Evolutionary conservation across 2,797 vertebrate genomes (phyloP), one percentile per base, ranked within the genome.

Genomic region (Parambassis ranga): DNA sequence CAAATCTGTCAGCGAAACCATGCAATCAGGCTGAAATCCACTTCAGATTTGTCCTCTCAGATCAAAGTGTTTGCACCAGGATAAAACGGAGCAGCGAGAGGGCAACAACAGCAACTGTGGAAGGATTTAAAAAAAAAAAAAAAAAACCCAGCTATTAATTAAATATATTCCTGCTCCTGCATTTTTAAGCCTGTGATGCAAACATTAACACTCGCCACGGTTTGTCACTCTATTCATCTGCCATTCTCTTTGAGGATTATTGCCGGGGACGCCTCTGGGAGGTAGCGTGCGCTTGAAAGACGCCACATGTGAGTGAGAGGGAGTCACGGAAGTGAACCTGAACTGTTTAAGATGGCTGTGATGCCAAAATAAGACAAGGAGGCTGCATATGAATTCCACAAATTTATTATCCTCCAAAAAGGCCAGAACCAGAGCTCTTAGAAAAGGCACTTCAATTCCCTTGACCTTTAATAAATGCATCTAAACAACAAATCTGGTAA

Each of bases 221-320:
- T 84, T 83, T 83, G 78, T 87, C 87, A 65, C 79, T 76, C 84
- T 55, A 69, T 83, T 91, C 83, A 90, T 92, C 83, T 87, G 63
- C 5, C 24, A 91, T 90, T 91, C 90, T 89, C 85, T 92, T 90
- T 91, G 90, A 92, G 87, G 91, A 89, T 87, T 87, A 87, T 82
- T 74, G 71, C 76, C 36, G 75, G 68, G 59, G 73, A 83, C 16
- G 80, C 90, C 84, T 76, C 56, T 57, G 84, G 89, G 90, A 76
- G 42, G 65, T 14, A 23, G 63, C 65, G 23, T 71, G 75, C 50
- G 55, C 70, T 70, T 46, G 70, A 66, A 85, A 83, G 75, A 71
- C 56, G 67, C 71, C 66, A 37, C 70, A 28, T 19, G 49, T 38
- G 62, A n/a, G n/a, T n/a, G n/a, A n/a, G 50, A 3, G n/a, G 48